Evolutionary conservation across 2,113 vertebrate genomes (phyloP).

Genomic region (Elaphurus davidianus): DNA sequence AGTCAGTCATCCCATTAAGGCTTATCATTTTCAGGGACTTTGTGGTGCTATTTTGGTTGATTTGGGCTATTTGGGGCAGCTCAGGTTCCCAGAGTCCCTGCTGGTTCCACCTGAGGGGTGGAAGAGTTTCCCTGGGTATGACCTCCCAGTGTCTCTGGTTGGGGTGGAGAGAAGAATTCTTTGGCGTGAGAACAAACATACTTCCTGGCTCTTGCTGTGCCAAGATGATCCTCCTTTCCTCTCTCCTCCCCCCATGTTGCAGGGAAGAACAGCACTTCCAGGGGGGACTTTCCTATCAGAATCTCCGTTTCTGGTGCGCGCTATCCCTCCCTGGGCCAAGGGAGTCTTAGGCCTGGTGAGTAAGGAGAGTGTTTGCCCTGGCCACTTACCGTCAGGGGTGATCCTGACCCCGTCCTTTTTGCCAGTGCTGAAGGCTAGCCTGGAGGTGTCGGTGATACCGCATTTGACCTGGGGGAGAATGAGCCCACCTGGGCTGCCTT

Average conservation of each 20-base stretch:
- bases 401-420: no score
- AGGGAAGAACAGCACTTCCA: neutral
- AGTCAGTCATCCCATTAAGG: neutral
- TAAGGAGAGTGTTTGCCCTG: neutral
- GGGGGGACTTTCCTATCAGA: neutral
- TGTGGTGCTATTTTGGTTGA: neutral
- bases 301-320: neutral
- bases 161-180: neutral
- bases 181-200: neutral
- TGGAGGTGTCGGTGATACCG: neutral
- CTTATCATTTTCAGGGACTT: slow-evolving; percentile 1
- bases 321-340: neutral
- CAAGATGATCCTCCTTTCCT: neutral
- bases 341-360: neutral
- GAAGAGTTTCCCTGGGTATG: neutral
- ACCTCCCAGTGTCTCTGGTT: neutral
- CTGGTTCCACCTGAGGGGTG: neutral
- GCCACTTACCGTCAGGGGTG: neutral
- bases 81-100: neutral
- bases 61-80: neutral
- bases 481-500: neutral
- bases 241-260: neutral
- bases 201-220: neutral
- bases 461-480: neutral
- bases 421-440: neutral